phyloP scores from a whole-genome alignment of 2,888 invertebrate species.

The Ennomos erosarius region DNA sequence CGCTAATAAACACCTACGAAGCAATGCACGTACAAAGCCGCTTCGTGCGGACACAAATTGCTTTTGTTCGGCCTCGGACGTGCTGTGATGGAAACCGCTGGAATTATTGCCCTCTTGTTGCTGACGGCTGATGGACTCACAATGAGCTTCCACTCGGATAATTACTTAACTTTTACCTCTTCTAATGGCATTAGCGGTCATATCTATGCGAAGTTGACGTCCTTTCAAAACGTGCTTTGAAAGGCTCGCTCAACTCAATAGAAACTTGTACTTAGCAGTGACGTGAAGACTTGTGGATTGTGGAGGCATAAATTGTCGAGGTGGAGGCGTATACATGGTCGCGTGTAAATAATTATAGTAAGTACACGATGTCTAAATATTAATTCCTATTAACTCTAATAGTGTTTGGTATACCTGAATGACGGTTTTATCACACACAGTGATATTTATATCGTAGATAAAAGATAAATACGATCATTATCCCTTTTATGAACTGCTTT shows the following conservation, averaged over 20 bases:
- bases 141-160: slow-evolving; percentile 60
- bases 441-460: slow-evolving; percentile 40
- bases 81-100: slow-evolving; percentile 65
- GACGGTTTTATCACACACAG: slow-evolving; percentile 27
- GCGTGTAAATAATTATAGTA: too few species aligned
- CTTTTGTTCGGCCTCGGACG: slow-evolving; percentile 79
- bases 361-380: slow-evolving; percentile 1
- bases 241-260: slow-evolving; percentile 30
- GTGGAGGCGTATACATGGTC: too few species aligned
- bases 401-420: slow-evolving; percentile 6
- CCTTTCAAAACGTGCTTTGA: slow-evolving; percentile 36
- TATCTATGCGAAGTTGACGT: slow-evolving; percentile 48
- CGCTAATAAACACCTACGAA: slow-evolving; percentile 79
- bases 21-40: slow-evolving; percentile 78
- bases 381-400: slow-evolving; percentile 17
- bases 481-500: slow-evolving; percentile 51
- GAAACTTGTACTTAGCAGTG: slow-evolving; percentile 25
- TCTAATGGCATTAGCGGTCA: slow-evolving; percentile 50
- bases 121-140: slow-evolving; percentile 69
- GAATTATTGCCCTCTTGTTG: slow-evolving; percentile 56
- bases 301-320: too few species aligned
- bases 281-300: slow-evolving; percentile 4
- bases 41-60: slow-evolving; percentile 82
- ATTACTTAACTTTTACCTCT: slow-evolving; percentile 67
- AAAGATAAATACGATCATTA: slow-evolving; percentile 46